Percentiles rank a stretch among this genome's conserved stretches.
Conservation (phyloP, 92 coral and sea anemone genomes). For the Zoanthus solanderi region DNA sequence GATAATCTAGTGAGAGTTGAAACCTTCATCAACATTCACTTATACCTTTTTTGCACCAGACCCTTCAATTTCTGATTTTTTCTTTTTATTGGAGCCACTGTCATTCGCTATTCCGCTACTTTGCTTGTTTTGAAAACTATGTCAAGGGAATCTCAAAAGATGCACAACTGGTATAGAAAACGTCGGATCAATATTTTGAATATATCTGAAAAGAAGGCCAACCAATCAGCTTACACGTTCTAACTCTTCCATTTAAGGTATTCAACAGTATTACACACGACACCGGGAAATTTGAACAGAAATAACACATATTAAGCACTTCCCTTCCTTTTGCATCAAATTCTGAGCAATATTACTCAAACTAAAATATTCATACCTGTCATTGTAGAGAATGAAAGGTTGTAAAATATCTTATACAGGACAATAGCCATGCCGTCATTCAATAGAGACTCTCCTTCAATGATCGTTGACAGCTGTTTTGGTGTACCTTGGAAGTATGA, state of each 20-base stretch:
- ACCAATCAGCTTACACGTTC: too few species aligned
- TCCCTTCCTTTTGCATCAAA: neutral
- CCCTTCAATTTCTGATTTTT: neutral
- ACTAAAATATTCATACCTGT: slow-evolving; percentile 68
- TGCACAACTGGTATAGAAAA: neutral
- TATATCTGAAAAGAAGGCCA: too few species aligned
- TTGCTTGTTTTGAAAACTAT: neutral
- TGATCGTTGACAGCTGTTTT: slow-evolving; percentile 95
- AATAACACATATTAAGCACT: too few species aligned
- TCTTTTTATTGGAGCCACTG: neutral
- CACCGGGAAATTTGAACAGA: too few species aligned
- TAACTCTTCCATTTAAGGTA: too few species aligned
- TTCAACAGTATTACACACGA: too few species aligned
- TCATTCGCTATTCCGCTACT: neutral
- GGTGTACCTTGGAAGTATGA: slow-evolving; percentile 75
- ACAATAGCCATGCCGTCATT: slow-evolving; percentile 99
- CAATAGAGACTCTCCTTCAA: slow-evolving; percentile 95
- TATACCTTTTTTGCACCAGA: too few species aligned
- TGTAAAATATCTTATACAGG: slow-evolving; percentile 95
- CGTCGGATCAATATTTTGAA: too few species aligned
- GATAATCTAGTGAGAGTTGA: too few species aligned
- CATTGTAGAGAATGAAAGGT: slow-evolving; percentile 93
- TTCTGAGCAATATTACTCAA: neutral
- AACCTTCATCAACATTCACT: too few species aligned
- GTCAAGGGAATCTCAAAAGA: neutral